Base-by-base conservation (phyloP, 1,140 invertebrate genomes). In the Monochamus saltuarius region DNA sequence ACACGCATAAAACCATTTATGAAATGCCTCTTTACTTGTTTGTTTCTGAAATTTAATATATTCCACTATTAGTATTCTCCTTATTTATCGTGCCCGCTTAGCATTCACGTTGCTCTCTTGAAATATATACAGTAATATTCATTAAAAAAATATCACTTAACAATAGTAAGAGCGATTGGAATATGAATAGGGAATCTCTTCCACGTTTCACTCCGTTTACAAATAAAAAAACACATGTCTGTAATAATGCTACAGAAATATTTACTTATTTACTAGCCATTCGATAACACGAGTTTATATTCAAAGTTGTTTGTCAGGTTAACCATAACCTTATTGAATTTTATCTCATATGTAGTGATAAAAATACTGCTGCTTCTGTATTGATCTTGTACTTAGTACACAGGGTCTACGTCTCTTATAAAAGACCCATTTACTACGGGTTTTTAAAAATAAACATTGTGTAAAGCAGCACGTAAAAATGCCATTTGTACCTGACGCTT, bases 31-130 rank as follows among this genome's bases (percentile, higher is more conserved):
- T 29, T 29, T 47, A 29, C 45, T 47, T 29, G 17, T 19, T 19
- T 47, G 45, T 47, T 47, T 19, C 17, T 47, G 29, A 47, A 47
- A 47, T 47, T 47, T 47, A n/a, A 47, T 47, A n/a, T 47, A 47
- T 47, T 47, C 19, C 45, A 14, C 13, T 19, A 47, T 47, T 47
- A 16, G 45, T 47, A 47, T 47, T 47, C 45, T 47, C 45, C 17
- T 16, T 47, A 47, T 47, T 19, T 47, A 47, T 47, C 45, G 17
- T 47, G 13, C n/a, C 36, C 34, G 36, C n/a, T 52, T 52, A 11
- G 34, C 36, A 52, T 52, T 52, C 50, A 36, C 36, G 22, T 13
- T 35, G 7, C 39, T 29, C 22, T 6, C 2, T 7, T 17, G 39
- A 42, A 42, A 42, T 42, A 13, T 42, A 42, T 42, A 42, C 39